Conservation (phyloP, 2,888 invertebrate genomes). For the Alviniconcha strummeri region DNA sequence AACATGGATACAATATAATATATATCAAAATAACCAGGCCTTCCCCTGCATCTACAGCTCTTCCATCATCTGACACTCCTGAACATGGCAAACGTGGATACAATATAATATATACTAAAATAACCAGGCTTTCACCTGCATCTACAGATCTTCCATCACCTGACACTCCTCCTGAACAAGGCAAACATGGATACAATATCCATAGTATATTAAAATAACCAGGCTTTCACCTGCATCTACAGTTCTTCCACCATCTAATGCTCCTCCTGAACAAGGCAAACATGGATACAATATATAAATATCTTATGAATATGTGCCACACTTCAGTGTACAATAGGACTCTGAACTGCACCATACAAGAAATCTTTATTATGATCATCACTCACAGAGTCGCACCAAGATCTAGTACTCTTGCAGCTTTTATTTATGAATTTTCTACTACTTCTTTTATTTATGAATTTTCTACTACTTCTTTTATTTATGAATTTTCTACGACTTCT, state of each 20-base stretch:
- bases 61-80: conserved; percentile 87
- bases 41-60: conserved; percentile 89
- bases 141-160: conserved; percentile 91
- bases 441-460: too few species aligned
- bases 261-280: conserved; percentile 76
- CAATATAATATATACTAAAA: too few species aligned
- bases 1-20: too few species aligned
- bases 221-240: conserved; percentile 85
- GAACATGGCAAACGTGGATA: background rate
- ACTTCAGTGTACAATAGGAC: conserved; percentile 83
- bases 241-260: conserved; percentile 91
- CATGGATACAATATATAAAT: too few species aligned
- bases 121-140: conserved; percentile 81
- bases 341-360: too few species aligned
- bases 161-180: conserved; percentile 74
- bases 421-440: too few species aligned
- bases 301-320: background rate
- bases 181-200: background rate
- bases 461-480: too few species aligned
- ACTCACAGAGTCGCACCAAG: too few species aligned
- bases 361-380: too few species aligned
- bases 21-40: conserved; percentile 70
- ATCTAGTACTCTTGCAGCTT: too few species aligned
- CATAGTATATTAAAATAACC: too few species aligned
- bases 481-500: too few species aligned